phyloP scores from a whole-genome alignment of 2,888 invertebrate species.

The Alsophila aescularia region DNA sequence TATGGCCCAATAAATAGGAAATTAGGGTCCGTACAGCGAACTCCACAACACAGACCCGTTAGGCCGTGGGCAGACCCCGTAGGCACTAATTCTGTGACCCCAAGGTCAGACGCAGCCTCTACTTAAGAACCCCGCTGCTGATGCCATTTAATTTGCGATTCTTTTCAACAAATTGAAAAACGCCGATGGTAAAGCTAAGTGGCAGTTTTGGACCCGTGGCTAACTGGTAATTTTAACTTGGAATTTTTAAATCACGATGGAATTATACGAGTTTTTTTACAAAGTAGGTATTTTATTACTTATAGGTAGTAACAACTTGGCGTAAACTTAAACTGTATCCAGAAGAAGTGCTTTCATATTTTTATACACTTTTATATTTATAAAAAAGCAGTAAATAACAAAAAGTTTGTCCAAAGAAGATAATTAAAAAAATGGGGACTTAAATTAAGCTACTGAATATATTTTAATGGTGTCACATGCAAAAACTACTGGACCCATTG shows the following conservation, averaged over 20 bases:
- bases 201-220: conserved; percentile 12
- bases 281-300: neutral
- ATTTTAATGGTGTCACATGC: no score
- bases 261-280: neutral
- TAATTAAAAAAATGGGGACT: no score
- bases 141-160: conserved; percentile 12
- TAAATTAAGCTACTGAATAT: no score
- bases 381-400: no score
- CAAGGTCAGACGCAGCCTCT: conserved; percentile 26
- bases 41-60: conserved; percentile 27
- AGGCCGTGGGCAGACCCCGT: conserved; percentile 21
- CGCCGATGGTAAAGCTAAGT: conserved; percentile 10
- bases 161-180: conserved; percentile 18
- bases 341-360: neutral
- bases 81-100: conserved; percentile 20
- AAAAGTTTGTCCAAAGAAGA: no score
- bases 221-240: conserved; percentile 13
- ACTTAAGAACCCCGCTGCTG: conserved; percentile 30
- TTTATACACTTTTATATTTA: neutral
- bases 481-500: no score
- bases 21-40: conserved; percentile 21
- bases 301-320: neutral
- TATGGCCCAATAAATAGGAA: conserved; percentile 25
- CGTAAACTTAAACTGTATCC: neutral
- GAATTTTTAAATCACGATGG: neutral